A percentile compares a stretch with the other conserved stretches of the same genome.
These are phyloP conservation scores for Masnerella sp. DNA, from an alignment of 2,888 invertebrate genomes.

Conservation along the genomic window DNA sequence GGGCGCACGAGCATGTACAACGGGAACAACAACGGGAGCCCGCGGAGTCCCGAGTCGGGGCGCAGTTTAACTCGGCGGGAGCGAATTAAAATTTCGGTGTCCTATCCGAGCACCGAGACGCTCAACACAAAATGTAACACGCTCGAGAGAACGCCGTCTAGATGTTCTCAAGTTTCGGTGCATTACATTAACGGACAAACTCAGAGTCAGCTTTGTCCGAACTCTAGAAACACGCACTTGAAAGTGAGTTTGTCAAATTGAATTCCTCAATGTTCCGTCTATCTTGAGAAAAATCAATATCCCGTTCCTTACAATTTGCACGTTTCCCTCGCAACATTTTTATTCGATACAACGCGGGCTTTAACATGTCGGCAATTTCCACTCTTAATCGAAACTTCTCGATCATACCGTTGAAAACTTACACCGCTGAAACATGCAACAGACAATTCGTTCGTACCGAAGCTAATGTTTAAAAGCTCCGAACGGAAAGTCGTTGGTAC, in stretches of 20 bases:
- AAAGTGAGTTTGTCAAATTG: constrained; percentile 67
- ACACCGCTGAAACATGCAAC: background rate
- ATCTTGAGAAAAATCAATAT: constrained; percentile 37
- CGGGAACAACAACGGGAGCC: constrained; percentile 74
- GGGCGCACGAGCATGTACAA: constrained; percentile 84
- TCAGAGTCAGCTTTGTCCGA: constrained; percentile 73
- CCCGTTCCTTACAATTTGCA: constrained; percentile 27
- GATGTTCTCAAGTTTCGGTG: constrained; percentile 73
- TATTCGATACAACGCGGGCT: constrained; percentile 8
- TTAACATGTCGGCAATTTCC: background rate
- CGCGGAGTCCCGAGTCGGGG: constrained; percentile 69
- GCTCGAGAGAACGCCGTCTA: constrained; percentile 73
- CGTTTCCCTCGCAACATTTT: constrained; percentile 27
- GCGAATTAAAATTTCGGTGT: constrained; percentile 91
- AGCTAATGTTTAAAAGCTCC: background rate
- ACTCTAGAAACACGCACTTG: constrained; percentile 71
- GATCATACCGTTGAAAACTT: constrained; percentile 3
- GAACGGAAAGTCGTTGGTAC: background rate
- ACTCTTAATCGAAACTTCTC: constrained; percentile 10
- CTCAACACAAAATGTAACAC: constrained; percentile 75
- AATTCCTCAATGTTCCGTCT: constrained; percentile 26
- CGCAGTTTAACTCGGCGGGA: constrained; percentile 81
- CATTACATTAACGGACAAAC: constrained; percentile 75
- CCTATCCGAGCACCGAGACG: constrained; percentile 87
- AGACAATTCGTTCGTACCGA: background rate